phyloP scores from a whole-genome alignment of 2,888 invertebrate species.

The Meloe dianella region DNA sequence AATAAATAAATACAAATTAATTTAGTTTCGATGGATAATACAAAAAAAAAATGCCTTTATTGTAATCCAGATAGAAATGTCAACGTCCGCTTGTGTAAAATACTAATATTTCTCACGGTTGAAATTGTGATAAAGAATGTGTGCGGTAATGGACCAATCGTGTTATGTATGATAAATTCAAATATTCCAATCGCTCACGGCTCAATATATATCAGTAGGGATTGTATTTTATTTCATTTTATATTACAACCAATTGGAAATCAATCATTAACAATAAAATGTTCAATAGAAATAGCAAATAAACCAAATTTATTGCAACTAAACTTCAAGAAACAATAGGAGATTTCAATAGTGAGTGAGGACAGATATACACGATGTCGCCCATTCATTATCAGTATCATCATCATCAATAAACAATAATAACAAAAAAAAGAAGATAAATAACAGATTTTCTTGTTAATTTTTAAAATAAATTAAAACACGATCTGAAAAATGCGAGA shows the following conservation, averaged over 20 bases:
- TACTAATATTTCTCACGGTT: slow-evolving; percentile 39
- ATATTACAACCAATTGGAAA: background rate
- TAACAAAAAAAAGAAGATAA: slow-evolving; percentile 14
- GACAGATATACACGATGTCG: slow-evolving; percentile 16
- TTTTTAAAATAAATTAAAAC: background rate
- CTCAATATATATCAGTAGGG: background rate
- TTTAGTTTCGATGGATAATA: background rate
- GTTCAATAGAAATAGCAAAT: background rate
- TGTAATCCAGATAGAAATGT: slow-evolving; percentile 24
- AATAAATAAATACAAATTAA: background rate
- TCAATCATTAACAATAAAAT: slow-evolving; percentile 5
- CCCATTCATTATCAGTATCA: slow-evolving; percentile 22
- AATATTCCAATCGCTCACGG: slow-evolving; percentile 39
- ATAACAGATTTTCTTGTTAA: background rate
- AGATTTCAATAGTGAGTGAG: slow-evolving; percentile 27
- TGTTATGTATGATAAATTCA: slow-evolving; percentile 38
- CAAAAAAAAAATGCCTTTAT: background rate
- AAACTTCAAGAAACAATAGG: background rate
- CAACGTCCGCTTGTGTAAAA: slow-evolving; percentile 31
- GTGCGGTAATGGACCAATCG: slow-evolving; percentile 40
- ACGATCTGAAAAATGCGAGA: background rate
- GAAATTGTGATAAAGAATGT: slow-evolving; percentile 31
- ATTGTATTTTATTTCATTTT: background rate
- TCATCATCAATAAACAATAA: slow-evolving; percentile 17
- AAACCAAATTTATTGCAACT: background rate